Evolutionary conservation across 2,888 invertebrate species (phyloP).

Genomic region (Agrotis ipsilon): DNA sequence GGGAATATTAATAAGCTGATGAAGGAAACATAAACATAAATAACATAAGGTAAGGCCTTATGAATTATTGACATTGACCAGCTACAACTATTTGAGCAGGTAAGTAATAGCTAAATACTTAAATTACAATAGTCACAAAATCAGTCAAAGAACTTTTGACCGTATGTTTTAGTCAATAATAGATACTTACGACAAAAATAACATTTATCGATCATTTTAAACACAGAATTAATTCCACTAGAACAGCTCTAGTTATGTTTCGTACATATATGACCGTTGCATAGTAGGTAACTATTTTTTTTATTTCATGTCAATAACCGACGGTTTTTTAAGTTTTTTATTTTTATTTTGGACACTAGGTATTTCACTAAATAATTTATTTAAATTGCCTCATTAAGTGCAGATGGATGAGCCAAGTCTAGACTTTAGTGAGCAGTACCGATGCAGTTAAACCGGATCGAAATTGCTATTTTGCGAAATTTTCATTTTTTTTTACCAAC

Average conservation of each 20-base stretch:
- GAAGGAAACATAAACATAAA: no score
- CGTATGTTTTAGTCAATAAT: no score
- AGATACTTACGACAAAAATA: no score
- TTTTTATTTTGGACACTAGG: not conserved
- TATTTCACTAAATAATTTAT: constrained; percentile 34
- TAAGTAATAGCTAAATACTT: no score
- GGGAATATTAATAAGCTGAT: no score
- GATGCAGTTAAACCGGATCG: constrained; percentile 41
- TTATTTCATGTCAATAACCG: constrained; percentile 32
- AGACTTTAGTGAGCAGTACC: constrained; percentile 5
- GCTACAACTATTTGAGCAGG: no score
- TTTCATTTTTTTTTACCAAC: no score
- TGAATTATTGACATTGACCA: no score
- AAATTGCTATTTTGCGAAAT: not conserved
- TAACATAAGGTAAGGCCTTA: no score
- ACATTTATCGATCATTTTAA: no score
- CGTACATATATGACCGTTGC: not conserved
- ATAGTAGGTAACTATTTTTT: constrained; percentile 8
- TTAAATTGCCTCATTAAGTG: constrained; percentile 37
- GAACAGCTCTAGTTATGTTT: not conserved
- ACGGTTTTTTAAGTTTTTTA: not conserved
- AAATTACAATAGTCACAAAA: no score
- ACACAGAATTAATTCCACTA: not conserved
- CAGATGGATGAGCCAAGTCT: constrained; percentile 27
- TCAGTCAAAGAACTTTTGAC: no score